Conservation (phyloP, 2,113 vertebrate genomes). For the Erythrocercus mccallii region DNA sequence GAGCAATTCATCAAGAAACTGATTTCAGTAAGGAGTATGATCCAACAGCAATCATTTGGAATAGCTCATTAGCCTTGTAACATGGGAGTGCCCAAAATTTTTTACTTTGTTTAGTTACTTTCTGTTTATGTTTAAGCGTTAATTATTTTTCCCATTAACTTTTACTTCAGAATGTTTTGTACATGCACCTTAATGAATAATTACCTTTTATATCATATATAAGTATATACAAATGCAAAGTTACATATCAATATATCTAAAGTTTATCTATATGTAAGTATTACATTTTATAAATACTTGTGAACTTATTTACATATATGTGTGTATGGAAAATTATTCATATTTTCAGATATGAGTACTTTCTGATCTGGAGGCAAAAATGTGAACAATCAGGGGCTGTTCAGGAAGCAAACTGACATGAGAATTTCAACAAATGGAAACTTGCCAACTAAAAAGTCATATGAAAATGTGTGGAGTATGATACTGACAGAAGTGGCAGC, state of each 20-base stretch:
- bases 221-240: background rate
- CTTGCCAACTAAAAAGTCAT: background rate
- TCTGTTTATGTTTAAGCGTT: background rate
- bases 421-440: background rate
- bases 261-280: background rate
- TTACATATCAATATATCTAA: background rate
- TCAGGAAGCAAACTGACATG: background rate
- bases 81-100: background rate
- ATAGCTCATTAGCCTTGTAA: background rate
- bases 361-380: background rate
- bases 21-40: background rate
- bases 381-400: background rate
- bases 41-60: background rate
- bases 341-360: background rate
- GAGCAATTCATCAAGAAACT: background rate
- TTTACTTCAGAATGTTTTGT: background rate
- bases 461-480: rapidly evolving
- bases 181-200: background rate
- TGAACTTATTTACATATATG: background rate
- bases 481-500: background rate
- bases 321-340: background rate
- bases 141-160: background rate
- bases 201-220: background rate
- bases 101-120: background rate
- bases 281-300: background rate